phyloP scores from a whole-genome alignment of 2,113 vertebrate species.

The Chloropsis hardwickii region DNA sequence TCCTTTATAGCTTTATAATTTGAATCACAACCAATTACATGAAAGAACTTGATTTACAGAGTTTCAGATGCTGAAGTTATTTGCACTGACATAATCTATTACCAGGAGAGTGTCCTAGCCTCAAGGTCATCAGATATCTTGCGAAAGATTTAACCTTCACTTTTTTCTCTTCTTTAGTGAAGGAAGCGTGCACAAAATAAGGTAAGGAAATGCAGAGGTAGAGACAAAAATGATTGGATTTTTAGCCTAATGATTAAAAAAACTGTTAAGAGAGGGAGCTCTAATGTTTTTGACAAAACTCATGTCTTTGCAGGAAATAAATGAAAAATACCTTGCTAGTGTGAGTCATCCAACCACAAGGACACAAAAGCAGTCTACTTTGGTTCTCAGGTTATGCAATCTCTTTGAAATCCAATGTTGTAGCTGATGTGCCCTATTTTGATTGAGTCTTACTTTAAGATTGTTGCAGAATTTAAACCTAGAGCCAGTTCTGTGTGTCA shows the following conservation, averaged over 20 bases:
- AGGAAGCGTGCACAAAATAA: not conserved
- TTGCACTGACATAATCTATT: not conserved
- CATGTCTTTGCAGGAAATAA: not conserved
- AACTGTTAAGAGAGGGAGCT: not conserved
- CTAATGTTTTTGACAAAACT: not conserved
- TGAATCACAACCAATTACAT: not conserved
- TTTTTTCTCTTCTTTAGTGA: not conserved
- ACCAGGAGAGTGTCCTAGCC: not conserved
- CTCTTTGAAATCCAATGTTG: not conserved
- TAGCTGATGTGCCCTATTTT: not conserved
- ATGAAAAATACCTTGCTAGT: not conserved
- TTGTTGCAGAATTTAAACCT: not conserved
- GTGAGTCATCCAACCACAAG: not conserved
- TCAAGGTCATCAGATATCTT: not conserved
- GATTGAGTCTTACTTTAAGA: not conserved
- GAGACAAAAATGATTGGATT: not conserved
- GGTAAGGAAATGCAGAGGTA: not conserved
- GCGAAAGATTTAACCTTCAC: not conserved
- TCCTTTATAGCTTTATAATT: not conserved
- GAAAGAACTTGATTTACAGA: not conserved
- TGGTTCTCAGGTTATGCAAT: not conserved
- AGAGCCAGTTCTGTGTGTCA: not conserved
- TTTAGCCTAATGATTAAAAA: not conserved
- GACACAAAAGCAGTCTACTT: not conserved
- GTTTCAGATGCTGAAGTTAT: not conserved